Conservation (phyloP, 2,797 vertebrate genomes). For the Propithecus perrieri region DNA sequence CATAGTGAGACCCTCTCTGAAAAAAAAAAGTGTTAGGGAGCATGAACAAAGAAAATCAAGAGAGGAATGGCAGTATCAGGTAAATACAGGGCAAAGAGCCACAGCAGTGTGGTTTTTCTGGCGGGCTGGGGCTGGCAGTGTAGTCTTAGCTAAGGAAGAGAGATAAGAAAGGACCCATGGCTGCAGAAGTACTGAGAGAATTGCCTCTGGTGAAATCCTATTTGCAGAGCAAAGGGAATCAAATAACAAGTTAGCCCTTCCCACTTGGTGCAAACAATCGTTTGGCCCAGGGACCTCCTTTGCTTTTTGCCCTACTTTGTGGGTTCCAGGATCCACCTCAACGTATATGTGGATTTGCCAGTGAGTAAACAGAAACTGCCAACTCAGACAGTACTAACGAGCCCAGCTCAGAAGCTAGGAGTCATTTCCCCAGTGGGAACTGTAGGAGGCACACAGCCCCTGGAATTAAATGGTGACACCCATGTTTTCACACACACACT, state of each 20-base stretch:
- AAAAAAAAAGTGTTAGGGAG: neutral
- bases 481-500: neutral
- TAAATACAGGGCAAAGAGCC: neutral
- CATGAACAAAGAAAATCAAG: neutral
- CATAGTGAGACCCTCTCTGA: neutral
- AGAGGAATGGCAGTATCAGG: neutral
- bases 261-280: neutral
- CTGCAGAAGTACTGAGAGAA: neutral
- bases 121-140: neutral
- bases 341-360: neutral
- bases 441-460: neutral
- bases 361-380: neutral
- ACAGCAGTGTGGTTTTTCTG: neutral
- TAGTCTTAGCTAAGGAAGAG: neutral
- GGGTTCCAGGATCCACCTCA: neutral
- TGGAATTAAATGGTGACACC: neutral
- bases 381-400: neutral
- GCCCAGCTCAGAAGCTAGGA: neutral
- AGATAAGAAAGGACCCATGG: neutral
- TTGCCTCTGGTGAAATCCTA: neutral
- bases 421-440: neutral
- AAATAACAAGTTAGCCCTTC: neutral
- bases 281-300: neutral
- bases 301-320: neutral
- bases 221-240: conserved; percentile 48